A percentile compares a stretch with the other conserved stretches of the same genome.
Evolutionary conservation across 2,888 invertebrate species (phyloP).

Genomic region (Hypomecis atomaria): DNA sequence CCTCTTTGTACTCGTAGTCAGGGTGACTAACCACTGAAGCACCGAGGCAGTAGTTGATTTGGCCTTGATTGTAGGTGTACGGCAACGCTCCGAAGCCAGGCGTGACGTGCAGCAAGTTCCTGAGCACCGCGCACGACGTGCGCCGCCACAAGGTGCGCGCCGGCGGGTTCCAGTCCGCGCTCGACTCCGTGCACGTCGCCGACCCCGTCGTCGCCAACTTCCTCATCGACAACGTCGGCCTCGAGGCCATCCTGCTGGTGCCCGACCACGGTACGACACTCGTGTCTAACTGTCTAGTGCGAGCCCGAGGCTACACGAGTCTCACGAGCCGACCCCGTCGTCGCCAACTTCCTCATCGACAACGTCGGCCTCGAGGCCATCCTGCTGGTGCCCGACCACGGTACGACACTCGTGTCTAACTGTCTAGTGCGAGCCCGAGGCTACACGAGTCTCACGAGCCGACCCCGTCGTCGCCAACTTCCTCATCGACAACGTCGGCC

Average conservation of each 20-base stretch:
- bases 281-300: background rate
- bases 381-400: conserved; percentile 89
- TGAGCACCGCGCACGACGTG: conserved; percentile 79
- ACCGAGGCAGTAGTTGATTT: too few relatives aligned
- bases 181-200: conserved; percentile 89
- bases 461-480: conserved; percentile 93
- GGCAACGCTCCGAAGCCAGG: conserved; percentile 77
- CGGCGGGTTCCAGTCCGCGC: conserved; percentile 78
- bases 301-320: too few relatives aligned
- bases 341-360: conserved; percentile 95
- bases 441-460: too few relatives aligned
- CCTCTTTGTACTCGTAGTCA: too few relatives aligned
- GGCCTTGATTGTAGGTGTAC: conserved; percentile 60
- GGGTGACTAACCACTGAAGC: too few relatives aligned
- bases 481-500: conserved; percentile 90
- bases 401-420: conserved; percentile 44
- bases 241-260: conserved; percentile 92
- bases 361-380: conserved; percentile 89
- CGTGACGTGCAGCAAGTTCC: conserved; percentile 88
- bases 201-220: conserved; percentile 93
- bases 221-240: conserved; percentile 90
- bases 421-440: too few relatives aligned
- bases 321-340: conserved; percentile 90
- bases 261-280: conserved; percentile 79
- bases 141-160: conserved; percentile 71